These are phyloP conservation scores for Hanleya hanleyi DNA, from an alignment of 2,888 invertebrate species.

Conservation along the genomic window DNA sequence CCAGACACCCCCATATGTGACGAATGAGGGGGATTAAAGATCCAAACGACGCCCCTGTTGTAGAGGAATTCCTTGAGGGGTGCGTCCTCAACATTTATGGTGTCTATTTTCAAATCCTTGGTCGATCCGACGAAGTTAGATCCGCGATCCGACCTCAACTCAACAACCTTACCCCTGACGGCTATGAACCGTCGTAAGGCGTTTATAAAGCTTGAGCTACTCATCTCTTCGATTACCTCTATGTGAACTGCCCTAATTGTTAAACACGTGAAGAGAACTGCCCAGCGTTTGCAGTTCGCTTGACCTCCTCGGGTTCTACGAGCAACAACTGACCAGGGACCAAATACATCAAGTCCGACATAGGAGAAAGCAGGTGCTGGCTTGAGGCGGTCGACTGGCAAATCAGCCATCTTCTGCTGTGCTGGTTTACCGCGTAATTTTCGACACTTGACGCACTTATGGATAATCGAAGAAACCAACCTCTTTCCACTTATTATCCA, in stretches of 20 bases:
- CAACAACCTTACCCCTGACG: conserved; percentile 20
- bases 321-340: conserved; percentile 30
- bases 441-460: conserved; percentile 28
- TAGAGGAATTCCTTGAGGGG: conserved; percentile 8
- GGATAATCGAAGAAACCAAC: conserved; percentile 18
- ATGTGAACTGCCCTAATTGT: conserved; percentile 33
- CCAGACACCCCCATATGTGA: conserved; percentile 17
- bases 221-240: conserved; percentile 35
- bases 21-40: conserved; percentile 11
- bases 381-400: conserved; percentile 30
- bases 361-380: conserved; percentile 36
- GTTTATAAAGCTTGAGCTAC: conserved; percentile 34
- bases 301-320: conserved; percentile 31
- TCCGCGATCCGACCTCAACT: conserved; percentile 32
- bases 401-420: conserved; percentile 35
- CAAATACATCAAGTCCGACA: conserved; percentile 36
- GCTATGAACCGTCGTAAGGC: conserved; percentile 30
- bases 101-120: conserved; percentile 12
- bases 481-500: conserved; percentile 28
- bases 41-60: background rate
- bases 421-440: conserved; percentile 21
- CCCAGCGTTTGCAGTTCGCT: conserved; percentile 37
- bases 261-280: conserved; percentile 35
- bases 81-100: conserved; percentile 19
- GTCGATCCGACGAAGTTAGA: conserved; percentile 34